Percentiles rank a stretch among this genome's conserved stretches.
These are phyloP conservation scores for Pipa parva DNA, from an alignment of 2,113 vertebrate genomes.

Conservation along the genomic window DNA sequence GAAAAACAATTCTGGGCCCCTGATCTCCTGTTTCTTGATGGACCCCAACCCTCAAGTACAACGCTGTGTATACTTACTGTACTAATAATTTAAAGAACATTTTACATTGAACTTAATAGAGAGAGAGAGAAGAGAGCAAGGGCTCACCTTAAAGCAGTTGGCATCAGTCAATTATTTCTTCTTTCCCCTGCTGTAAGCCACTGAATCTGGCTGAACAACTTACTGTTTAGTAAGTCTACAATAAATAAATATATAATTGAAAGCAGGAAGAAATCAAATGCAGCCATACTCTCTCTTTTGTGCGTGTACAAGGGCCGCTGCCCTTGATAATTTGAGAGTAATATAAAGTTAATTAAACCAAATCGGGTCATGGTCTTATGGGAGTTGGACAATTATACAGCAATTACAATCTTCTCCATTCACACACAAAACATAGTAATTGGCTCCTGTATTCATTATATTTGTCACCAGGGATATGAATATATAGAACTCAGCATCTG, in stretches of 20 bases:
- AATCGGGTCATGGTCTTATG: slow-evolving; percentile 11
- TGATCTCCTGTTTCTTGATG: too few relatives aligned
- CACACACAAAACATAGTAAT: slow-evolving; percentile 14
- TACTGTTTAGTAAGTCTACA: neutral
- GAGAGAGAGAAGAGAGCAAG: too few relatives aligned
- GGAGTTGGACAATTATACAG: slow-evolving; percentile 34
- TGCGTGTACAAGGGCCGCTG: slow-evolving; percentile 9
- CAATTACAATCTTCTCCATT: slow-evolving; percentile 28
- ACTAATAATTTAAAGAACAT: too few relatives aligned
- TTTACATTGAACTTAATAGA: too few relatives aligned
- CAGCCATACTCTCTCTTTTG: neutral
- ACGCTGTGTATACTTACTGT: too few relatives aligned
- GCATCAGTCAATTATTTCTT: slow-evolving; percentile 26
- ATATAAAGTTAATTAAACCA: slow-evolving; percentile 32
- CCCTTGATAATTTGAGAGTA: slow-evolving; percentile 25
- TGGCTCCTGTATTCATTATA: slow-evolving; percentile 18
- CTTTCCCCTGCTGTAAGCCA: neutral
- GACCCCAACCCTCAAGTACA: too few relatives aligned
- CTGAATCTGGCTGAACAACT: slow-evolving; percentile 9
- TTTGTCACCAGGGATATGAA: slow-evolving; percentile 10
- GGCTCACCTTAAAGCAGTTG: too few relatives aligned
- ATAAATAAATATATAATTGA: neutral
- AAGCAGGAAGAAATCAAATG: neutral
- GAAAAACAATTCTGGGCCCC: too few relatives aligned
- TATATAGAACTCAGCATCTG: slow-evolving; percentile 1